phyloP scores from a whole-genome alignment of 2,113 vertebrate species.

The Stegostoma tigrinum region DNA sequence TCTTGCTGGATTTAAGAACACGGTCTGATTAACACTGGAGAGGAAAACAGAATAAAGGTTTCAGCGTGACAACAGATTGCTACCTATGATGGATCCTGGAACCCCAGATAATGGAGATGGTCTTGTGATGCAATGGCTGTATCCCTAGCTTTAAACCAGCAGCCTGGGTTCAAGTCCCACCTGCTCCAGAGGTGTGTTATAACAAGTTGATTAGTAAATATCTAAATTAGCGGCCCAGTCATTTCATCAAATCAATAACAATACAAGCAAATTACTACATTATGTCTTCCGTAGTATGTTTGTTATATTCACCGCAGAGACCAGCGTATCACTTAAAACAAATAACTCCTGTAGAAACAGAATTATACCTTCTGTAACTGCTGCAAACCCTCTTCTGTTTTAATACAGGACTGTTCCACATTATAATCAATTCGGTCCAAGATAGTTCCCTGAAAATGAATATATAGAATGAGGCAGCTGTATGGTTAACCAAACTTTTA shows the following conservation, averaged over 20 bases:
- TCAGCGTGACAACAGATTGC: neutral
- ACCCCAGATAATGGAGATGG: neutral
- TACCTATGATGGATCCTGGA: neutral
- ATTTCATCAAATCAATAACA: neutral
- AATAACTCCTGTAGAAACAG: neutral
- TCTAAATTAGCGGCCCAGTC: neutral
- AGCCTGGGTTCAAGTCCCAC: too few species aligned
- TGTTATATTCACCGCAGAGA: neutral
- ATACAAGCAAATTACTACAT: neutral
- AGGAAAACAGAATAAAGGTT: neutral
- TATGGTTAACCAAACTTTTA: neutral
- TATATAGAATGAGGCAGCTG: neutral
- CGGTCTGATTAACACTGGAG: neutral
- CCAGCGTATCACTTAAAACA: neutral
- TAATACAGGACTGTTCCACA: slow-evolving; percentile 90
- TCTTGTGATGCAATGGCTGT: too few species aligned
- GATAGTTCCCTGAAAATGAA: slow-evolving; percentile 75
- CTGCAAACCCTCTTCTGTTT: slow-evolving; percentile 92
- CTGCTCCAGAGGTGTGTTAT: too few species aligned
- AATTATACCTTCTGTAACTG: slow-evolving; percentile 87
- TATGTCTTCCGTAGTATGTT: neutral
- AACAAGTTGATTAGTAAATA: too few species aligned
- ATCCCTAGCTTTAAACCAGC: too few species aligned
- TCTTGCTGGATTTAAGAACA: neutral
- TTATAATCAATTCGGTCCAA: slow-evolving; percentile 96